Evolutionary conservation across 2,888 invertebrate genomes (phyloP).

Genomic region (Poecilus cupreus): DNA sequence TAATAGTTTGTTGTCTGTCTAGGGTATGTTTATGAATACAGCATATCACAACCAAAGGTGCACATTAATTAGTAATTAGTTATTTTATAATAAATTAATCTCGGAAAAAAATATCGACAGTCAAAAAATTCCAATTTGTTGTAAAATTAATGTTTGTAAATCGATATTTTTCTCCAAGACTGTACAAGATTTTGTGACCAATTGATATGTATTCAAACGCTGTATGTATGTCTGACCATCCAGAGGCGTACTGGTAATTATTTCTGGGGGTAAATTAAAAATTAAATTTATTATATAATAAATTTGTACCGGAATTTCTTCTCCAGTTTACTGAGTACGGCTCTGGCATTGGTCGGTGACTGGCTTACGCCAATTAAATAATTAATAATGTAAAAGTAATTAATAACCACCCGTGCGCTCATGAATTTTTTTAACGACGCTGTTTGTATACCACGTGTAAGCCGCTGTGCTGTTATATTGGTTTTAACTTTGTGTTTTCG

Average conservation of each 20-base stretch:
- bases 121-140: slow-evolving; percentile 15
- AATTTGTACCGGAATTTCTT: too few species aligned
- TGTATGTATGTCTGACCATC: slow-evolving; percentile 14
- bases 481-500: slow-evolving; percentile 16
- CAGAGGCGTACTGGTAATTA: slow-evolving; percentile 6
- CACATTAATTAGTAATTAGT: slow-evolving; percentile 64
- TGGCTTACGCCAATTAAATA: not conserved
- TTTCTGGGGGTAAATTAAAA: slow-evolving; percentile 1
- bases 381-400: slow-evolving; percentile 35
- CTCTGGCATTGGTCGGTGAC: slow-evolving; percentile 14
- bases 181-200: slow-evolving; percentile 53
- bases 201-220: slow-evolving; percentile 33
- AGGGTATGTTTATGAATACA: slow-evolving; percentile 49
- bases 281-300: too few species aligned
- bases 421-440: slow-evolving; percentile 47
- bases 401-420: slow-evolving; percentile 16
- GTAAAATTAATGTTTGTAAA: slow-evolving; percentile 8
- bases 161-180: slow-evolving; percentile 32
- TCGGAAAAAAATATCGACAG: slow-evolving; percentile 29
- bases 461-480: slow-evolving; percentile 7
- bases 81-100: slow-evolving; percentile 51
- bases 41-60: slow-evolving; percentile 70
- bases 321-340: not conserved
- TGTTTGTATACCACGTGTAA: slow-evolving; percentile 54
- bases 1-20: too few species aligned